Conservation (phyloP, 2,797 vertebrate species). For the Erethizon dorsatum region DNA sequence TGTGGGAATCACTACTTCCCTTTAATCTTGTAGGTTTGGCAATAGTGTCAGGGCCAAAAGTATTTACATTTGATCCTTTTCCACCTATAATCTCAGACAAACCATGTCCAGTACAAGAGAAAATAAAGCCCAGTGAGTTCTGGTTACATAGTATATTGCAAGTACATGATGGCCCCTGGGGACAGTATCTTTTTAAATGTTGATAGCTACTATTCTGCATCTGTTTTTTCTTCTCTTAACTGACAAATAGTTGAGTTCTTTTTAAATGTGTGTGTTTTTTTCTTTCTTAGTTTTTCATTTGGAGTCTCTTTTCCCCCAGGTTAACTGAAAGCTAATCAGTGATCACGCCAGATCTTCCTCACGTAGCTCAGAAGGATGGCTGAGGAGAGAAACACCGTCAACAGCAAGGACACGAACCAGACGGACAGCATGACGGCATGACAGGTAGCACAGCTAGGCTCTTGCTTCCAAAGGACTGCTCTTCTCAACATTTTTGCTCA, state of each 20-base stretch:
- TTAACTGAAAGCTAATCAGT: constrained; percentile 42
- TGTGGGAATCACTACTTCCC: not conserved
- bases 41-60: constrained; percentile 3
- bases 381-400: constrained; percentile 54
- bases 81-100: constrained; percentile 62
- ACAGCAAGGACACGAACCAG: constrained; percentile 61
- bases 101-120: not conserved
- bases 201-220: constrained; percentile 58
- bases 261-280: not conserved
- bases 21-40: not conserved
- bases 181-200: constrained; percentile 63
- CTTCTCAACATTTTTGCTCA: not conserved
- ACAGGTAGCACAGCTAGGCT: rapidly evolving
- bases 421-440: not conserved
- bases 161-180: not conserved
- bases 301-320: constrained; percentile 57
- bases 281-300: not conserved
- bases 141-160: not conserved
- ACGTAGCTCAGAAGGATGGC: constrained; percentile 69
- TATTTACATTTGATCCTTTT: not conserved
- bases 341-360: constrained; percentile 20
- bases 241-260: constrained; percentile 61
- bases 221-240: constrained; percentile 56
- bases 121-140: constrained; percentile 34
- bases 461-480: not conserved